phyloP scores from a whole-genome alignment of 2,888 invertebrate genomes.

The Caenorhabditis doughertyi region DNA sequence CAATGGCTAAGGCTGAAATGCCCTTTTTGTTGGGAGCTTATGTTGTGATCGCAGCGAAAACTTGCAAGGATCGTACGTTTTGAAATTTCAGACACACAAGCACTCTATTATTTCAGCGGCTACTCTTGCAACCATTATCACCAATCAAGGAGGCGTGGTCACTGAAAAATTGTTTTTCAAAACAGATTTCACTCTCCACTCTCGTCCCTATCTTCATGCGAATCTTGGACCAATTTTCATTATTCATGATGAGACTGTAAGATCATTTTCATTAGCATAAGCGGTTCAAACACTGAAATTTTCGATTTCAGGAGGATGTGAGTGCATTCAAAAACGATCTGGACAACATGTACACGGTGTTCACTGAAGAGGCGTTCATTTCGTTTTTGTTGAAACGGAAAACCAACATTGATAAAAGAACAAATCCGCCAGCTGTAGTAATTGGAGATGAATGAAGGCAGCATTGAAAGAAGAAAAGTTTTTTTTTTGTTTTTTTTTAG shows the following conservation, averaged over 20 bases:
- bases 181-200: background rate
- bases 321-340: background rate
- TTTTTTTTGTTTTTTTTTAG: too few relatives aligned
- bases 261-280: background rate
- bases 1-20: conserved; percentile 5
- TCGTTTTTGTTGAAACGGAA: background rate
- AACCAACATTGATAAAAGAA: background rate
- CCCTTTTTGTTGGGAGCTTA: background rate
- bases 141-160: background rate
- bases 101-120: background rate
- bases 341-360: background rate
- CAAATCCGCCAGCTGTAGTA: background rate
- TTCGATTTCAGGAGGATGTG: background rate
- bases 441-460: background rate
- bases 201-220: background rate
- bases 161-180: background rate
- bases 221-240: background rate
- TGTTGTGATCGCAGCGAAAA: background rate
- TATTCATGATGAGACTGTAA: background rate
- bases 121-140: background rate
- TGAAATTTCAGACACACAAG: background rate
- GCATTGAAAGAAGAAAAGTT: too few relatives aligned
- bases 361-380: background rate
- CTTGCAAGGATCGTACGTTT: background rate
- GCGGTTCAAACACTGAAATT: background rate